These are phyloP conservation scores for Mesorhabditis spiculigera DNA, from an alignment of 2,888 invertebrate species.

Conservation along the genomic window DNA sequence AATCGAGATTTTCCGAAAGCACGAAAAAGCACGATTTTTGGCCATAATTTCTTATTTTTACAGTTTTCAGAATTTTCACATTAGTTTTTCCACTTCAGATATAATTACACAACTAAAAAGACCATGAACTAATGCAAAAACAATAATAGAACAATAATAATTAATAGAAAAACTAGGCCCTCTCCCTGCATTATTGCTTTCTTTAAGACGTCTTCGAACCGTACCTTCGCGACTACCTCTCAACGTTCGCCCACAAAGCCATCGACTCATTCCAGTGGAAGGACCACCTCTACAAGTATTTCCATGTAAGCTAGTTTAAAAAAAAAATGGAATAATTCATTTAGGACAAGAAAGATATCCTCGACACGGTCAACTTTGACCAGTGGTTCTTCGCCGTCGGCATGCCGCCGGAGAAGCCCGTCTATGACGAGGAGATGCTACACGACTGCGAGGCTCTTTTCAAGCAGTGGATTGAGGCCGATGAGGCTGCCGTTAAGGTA, in stretches of 20 bases:
- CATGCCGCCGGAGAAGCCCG: slow-evolving; percentile 81
- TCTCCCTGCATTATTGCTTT: background rate
- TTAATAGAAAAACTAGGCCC: background rate
- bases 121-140: no score
- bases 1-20: no score
- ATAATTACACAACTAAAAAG: no score
- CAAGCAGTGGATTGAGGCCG: slow-evolving; percentile 34
- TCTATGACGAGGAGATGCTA: slow-evolving; percentile 37
- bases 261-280: slow-evolving; percentile 80
- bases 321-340: slow-evolving; percentile 21
- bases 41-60: no score
- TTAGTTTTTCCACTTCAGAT: no score
- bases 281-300: slow-evolving; percentile 73
- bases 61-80: no score
- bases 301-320: slow-evolving; percentile 57
- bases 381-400: slow-evolving; percentile 78
- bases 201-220: slow-evolving; percentile 71
- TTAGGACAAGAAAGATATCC: slow-evolving; percentile 61
- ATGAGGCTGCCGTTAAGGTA: slow-evolving; percentile 20
- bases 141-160: background rate
- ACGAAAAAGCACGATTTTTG: no score
- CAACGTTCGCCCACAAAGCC: slow-evolving; percentile 76
- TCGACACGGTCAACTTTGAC: slow-evolving; percentile 77
- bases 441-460: slow-evolving; percentile 29
- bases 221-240: slow-evolving; percentile 78